Base-by-base conservation (phyloP, 2,797 vertebrate species). In the Channa striata region DNA sequence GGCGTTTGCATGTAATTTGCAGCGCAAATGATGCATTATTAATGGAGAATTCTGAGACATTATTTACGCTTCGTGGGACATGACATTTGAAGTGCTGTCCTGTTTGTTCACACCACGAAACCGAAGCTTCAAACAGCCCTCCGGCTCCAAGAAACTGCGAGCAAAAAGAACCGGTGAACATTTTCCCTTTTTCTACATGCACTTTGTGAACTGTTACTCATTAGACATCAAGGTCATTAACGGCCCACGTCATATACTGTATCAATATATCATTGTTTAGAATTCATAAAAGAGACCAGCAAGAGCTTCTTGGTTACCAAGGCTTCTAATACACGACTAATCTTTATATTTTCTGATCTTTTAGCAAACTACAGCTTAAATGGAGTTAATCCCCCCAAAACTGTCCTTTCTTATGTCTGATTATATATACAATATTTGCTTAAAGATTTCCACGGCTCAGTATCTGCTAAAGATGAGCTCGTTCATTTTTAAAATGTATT, bases 11-110 rank as follows among this genome's bases (percentile, higher is more conserved):
- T 61, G 47, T 68, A 43, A 78, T 63, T 72, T 25, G 36, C 36
- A 19, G 58, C 33, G 63, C 63, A 53, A 78, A 68, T 68, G 59
- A 56, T 50, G 60, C 44, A 65, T 64, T 25, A 46, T 13, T 59
- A 68, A 71, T 47, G 23, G 50, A 12, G 5, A 13, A 44, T 20
- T 59, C 34, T 11, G 51, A 62, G 19, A 50, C 51, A 48, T 44
- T 67, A 47, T 63, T 58, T 68, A 68, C 20, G 0, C 56, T 17
- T 42, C 8, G 3, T 30, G 37, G 72, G 40, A 33, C 36, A 11
- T 48, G 47, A 63, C 49, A 50, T 49, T 70, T 59, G n/a, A 60
- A 59, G 64, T 36, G 6, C 4, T 40, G 51, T 63, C 23, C 39
- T 57, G 37, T 23, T 8, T 11, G 9, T n/a, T 51, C 8, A n/a